phyloP scores from a whole-genome alignment of 2,113 vertebrate genomes.

The Lethenteron reissneri region DNA sequence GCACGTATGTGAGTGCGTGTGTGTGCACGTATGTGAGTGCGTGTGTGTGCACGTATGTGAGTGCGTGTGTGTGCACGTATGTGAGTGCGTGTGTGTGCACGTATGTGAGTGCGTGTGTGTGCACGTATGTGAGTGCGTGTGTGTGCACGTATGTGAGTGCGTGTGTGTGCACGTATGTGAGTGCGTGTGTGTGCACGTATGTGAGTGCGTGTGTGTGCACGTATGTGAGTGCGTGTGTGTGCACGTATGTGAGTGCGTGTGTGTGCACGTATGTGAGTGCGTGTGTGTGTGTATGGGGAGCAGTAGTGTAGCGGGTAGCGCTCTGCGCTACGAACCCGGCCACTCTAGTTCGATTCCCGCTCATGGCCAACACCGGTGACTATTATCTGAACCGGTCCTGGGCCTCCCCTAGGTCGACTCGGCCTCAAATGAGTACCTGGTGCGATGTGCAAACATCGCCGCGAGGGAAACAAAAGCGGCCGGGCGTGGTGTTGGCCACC shows the following conservation, averaged over 20 bases:
- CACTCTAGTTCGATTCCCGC: too few species aligned
- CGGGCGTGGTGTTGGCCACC: too few species aligned
- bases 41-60: background rate
- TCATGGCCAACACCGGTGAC: too few species aligned
- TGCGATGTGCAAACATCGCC: too few species aligned
- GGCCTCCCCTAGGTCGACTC: too few species aligned
- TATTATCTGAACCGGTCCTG: too few species aligned
- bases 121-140: background rate
- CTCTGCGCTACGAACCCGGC: too few species aligned
- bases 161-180: background rate
- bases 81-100: background rate
- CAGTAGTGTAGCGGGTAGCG: too few species aligned
- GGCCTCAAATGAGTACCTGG: too few species aligned
- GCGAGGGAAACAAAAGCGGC: too few species aligned
- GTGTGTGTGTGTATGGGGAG: background rate
- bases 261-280: background rate
- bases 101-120: conserved; percentile 1
- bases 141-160: background rate
- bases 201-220: background rate
- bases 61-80: background rate
- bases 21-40: background rate
- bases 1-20: background rate
- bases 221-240: background rate
- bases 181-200: conserved; percentile 1
- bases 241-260: background rate